These are phyloP conservation scores for Trimorus sp. DNA, from an alignment of 2,888 invertebrate species.

Conservation along the genomic window DNA sequence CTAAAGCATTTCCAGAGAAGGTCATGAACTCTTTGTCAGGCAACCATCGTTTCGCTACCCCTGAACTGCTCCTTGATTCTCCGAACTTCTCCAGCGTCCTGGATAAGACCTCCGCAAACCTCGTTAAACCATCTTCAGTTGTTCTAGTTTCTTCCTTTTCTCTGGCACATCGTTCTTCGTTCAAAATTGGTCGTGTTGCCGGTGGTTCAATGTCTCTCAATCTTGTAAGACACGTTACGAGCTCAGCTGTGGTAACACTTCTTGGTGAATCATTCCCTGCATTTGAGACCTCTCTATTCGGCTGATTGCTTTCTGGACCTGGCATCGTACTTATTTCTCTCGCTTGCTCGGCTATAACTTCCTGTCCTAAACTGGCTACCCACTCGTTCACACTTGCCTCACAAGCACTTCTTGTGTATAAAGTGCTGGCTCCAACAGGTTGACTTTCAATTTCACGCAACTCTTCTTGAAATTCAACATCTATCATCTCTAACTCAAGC, in stretches of 20 bases:
- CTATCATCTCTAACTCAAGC: no score
- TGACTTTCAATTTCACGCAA: no score
- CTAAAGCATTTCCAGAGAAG: no score
- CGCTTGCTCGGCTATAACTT: not conserved
- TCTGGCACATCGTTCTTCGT: not conserved
- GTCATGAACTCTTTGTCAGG: no score
- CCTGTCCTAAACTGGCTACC: conserved; percentile 2
- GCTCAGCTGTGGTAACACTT: not conserved
- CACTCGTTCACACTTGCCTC: not conserved
- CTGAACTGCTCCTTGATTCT: not conserved
- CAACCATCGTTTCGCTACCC: not conserved
- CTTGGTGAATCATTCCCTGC: not conserved
- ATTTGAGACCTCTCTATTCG: not conserved
- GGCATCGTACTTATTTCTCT: not conserved
- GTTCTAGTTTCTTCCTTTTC: not conserved
- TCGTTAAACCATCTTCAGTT: conserved; percentile 1
- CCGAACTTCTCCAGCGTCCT: no score
- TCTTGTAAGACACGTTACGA: not conserved
- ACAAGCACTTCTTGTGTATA: conserved; percentile 1
- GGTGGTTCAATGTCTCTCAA: not conserved
- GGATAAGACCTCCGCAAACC: not conserved
- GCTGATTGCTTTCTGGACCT: not conserved
- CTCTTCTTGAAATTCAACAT: no score
- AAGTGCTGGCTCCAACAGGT: no score
- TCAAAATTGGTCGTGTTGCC: not conserved